A percentile compares a stretch with the other conserved stretches of the same genome.
These are phyloP conservation scores for Julus scanicus DNA, from an alignment of 2,888 invertebrate genomes.

Conservation along the genomic window DNA sequence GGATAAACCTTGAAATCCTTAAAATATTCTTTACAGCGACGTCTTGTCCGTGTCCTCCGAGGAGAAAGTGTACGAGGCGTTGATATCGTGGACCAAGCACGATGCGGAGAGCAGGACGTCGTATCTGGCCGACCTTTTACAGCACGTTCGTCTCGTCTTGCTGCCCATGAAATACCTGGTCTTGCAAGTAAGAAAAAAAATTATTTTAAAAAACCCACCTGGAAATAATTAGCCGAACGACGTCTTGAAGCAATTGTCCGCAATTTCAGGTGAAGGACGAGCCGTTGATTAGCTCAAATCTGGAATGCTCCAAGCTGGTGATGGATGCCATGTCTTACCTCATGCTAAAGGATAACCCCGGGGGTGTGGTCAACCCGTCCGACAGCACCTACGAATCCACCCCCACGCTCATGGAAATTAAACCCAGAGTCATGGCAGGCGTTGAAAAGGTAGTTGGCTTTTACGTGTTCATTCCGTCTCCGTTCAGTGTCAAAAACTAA, in stretches of 20 bases:
- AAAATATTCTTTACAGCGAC: conserved; percentile 52
- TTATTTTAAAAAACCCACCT: no score
- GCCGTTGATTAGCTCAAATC: conserved; percentile 56
- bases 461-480: no score
- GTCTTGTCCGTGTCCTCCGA: conserved; percentile 57
- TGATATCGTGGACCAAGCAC: conserved; percentile 57
- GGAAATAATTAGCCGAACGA: no score
- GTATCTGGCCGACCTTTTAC: conserved; percentile 56
- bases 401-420: conserved; percentile 52
- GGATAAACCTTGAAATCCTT: no score
- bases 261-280: conserved; percentile 57
- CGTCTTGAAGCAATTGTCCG: not conserved
- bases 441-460: conserved; percentile 55
- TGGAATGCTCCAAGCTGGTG: conserved; percentile 57
- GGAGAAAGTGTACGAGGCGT: conserved; percentile 58
- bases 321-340: conserved; percentile 58
- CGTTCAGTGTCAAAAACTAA: no score
- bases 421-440: conserved; percentile 56
- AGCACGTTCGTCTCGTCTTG: conserved; percentile 55
- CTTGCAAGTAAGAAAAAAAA: conserved; percentile 53
- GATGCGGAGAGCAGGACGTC: conserved; percentile 54
- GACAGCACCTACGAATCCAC: conserved; percentile 49
- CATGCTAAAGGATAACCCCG: conserved; percentile 56
- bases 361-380: not conserved
- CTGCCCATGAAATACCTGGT: conserved; percentile 57